These are phyloP conservation scores for Bagarius yarrelli DNA, from an alignment of 2,113 vertebrate species.

Conservation along the genomic window DNA sequence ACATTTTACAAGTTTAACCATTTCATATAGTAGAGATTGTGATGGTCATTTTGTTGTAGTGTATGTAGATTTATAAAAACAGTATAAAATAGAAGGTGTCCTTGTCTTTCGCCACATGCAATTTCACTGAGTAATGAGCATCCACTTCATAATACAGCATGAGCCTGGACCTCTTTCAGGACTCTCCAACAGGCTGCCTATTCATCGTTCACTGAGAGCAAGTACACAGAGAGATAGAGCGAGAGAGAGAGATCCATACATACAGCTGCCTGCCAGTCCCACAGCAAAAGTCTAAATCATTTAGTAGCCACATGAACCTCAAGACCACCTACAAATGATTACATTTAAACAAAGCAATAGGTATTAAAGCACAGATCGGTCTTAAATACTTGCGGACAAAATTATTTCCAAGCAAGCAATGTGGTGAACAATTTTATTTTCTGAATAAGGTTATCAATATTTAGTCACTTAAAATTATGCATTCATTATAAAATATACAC, in stretches of 20 bases:
- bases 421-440: background rate
- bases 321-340: constrained; percentile 56
- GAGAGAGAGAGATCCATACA: constrained; percentile 52
- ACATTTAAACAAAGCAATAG: constrained; percentile 39
- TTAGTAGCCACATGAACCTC: constrained; percentile 52
- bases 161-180: constrained; percentile 74
- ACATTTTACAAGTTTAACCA: constrained; percentile 39
- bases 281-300: constrained; percentile 60
- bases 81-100: constrained; percentile 70
- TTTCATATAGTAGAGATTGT: constrained; percentile 42
- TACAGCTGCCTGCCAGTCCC: constrained; percentile 60
- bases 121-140: constrained; percentile 78
- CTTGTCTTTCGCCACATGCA: constrained; percentile 77
- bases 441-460: background rate
- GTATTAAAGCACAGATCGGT: constrained; percentile 18
- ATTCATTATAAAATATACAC: no score
- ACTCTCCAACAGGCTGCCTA: constrained; percentile 68
- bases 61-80: constrained; percentile 62
- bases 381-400: constrained; percentile 64
- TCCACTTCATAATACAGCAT: constrained; percentile 78
- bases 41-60: constrained; percentile 44
- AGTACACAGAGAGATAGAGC: constrained; percentile 58
- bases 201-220: constrained; percentile 62
- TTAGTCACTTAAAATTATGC: background rate
- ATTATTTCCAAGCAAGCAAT: constrained; percentile 9